Percentiles rank a stretch among this genome's conserved stretches.
Conservation (phyloP, 2,113 vertebrate species). For the Chitala chitala region DNA sequence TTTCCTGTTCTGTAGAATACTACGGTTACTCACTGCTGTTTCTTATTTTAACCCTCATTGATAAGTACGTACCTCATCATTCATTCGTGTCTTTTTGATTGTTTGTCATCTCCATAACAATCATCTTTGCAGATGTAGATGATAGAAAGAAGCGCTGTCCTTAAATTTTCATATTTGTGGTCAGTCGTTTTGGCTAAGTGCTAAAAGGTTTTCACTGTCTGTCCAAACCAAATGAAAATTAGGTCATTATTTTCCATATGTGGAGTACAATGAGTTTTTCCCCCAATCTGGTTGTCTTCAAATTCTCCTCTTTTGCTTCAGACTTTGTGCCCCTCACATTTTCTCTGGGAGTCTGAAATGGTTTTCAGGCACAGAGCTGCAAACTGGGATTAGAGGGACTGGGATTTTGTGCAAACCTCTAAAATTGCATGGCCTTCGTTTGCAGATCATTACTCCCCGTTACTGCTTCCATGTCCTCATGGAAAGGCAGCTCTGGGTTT, state of each 20-base stretch:
- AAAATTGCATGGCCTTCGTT: constrained; percentile 35
- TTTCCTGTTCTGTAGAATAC: too few species aligned
- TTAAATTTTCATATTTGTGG: constrained; percentile 27
- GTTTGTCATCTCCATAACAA: too few species aligned
- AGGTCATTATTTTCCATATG: constrained; percentile 41
- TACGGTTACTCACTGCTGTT: too few species aligned
- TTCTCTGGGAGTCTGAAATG: constrained; percentile 43
- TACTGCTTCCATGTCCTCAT: constrained; percentile 43
- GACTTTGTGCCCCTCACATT: constrained; percentile 47
- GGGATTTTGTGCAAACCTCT: constrained; percentile 44
- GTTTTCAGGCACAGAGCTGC: constrained; percentile 48
- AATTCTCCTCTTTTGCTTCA: constrained; percentile 31
- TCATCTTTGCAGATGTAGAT: too few species aligned
- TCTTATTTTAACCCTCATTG: too few species aligned
- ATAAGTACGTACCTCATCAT: too few species aligned
- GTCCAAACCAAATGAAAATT: constrained; percentile 34
- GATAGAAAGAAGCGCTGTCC: too few species aligned
- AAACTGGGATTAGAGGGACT: too few species aligned
- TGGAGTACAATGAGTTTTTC: constrained; percentile 39
- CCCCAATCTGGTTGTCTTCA: constrained; percentile 39
- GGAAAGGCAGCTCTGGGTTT: constrained; percentile 37
- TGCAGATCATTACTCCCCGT: too few species aligned
- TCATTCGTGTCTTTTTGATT: too few species aligned
- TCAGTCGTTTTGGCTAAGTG: constrained; percentile 30
- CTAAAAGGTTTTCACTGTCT: constrained; percentile 37